phyloP scores from a whole-genome alignment of 2,113 vertebrate species.

The Rhinoderma darwinii region DNA sequence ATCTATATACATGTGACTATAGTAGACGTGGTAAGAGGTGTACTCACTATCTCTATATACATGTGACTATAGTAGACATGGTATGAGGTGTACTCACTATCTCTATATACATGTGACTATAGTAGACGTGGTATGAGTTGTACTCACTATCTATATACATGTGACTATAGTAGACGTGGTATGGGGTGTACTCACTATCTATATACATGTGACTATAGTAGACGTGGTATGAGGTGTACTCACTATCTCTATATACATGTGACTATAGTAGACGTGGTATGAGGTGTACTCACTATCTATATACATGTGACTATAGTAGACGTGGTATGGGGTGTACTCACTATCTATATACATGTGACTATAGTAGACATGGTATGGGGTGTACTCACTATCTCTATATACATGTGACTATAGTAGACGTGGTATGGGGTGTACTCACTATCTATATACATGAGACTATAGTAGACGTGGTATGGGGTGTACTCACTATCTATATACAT shows the following conservation, averaged over 20 bases:
- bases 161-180: neutral
- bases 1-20: neutral
- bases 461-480: no score
- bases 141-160: neutral
- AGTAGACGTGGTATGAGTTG: neutral
- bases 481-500: no score
- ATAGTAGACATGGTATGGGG: no score
- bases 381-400: no score
- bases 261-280: neutral
- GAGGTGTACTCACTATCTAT: no score
- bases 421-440: no score
- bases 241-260: neutral
- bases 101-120: neutral
- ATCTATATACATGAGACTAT: no score
- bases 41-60: neutral
- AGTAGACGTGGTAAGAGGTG: neutral
- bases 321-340: no score
- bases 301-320: no score
- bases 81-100: neutral
- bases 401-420: no score
- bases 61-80: neutral
- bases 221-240: neutral
- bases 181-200: neutral
- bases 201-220: neutral
- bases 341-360: no score